Base-by-base conservation (phyloP, 2,113 vertebrate genomes). In the Strigops habroptila region DNA sequence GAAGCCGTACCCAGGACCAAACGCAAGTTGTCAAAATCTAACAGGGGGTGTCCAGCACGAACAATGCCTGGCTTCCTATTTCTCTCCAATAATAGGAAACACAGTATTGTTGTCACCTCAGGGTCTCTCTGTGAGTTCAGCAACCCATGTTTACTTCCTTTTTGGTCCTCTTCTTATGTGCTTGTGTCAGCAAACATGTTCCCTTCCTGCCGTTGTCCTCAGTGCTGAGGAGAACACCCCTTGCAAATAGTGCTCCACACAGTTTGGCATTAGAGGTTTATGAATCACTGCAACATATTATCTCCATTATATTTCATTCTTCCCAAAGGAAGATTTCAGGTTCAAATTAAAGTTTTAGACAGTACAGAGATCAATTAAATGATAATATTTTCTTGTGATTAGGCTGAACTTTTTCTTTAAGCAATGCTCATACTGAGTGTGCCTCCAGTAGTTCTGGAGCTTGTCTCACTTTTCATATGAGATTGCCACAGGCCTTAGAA, bases 21-120 rank as follows among this genome's bases (percentile, higher is more conserved):
- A 91, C 22, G 39, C 18, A 57, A 53, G 25, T 55, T 93, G 80
- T 88, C 78, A 81, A 86, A 95, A 71, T 71, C 48, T 82, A 83
- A 53, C 76, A 83, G 71, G 81, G 82, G 23, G n/a, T 74, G 41
- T 90, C 76, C 82, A 70, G 82, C 31, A 48, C 0, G 10, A 96
- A 94, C 82, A 95, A 90, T 90, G 37, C 49, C 53, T 67, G 33
- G 5, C 85, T 97, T 96, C 94, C 93, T 84, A 25, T 88, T 92
- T 95, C 35, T 60, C 31, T 82, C 65, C 81, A 79, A 6, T 68
- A 73, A 86, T 78, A 94, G 95, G 94, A 97, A 96, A 73, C 1
- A 2, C 3, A 0, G 33, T 33, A 19, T 80, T 89, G 65, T 73
- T 91, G 59, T 90, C 86, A 93, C 33, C 6, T 3, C 46, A 74